Conservation (phyloP, 1,140 invertebrate genomes). For the Gryon sp. region DNA sequence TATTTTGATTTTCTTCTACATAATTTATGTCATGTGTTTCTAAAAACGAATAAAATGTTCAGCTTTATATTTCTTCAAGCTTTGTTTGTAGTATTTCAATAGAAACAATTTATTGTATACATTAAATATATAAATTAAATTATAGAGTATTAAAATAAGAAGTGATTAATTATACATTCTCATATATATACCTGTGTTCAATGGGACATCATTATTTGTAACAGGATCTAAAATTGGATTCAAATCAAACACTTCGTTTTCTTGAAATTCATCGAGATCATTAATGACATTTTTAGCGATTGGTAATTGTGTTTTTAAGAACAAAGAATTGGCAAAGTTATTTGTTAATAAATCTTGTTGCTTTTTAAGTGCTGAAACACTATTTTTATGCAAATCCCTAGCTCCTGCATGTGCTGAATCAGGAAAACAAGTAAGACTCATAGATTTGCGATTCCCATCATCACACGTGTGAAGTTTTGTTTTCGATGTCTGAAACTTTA, state of each 20-base stretch:
- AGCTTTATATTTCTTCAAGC: no score
- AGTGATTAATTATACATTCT: no score
- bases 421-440: no score
- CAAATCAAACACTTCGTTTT: constrained; percentile 7
- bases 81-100: no score
- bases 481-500: constrained; percentile 4
- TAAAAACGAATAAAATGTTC: constrained; percentile 6
- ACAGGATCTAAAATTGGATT: constrained; percentile 4
- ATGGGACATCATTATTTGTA: not conserved
- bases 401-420: no score
- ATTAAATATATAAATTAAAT: no score
- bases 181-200: constrained; percentile 13
- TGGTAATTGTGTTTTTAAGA: constrained; percentile 2
- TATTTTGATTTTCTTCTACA: constrained; percentile 1
- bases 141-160: no score
- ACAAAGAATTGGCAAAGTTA: not conserved
- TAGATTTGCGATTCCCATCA: no score
- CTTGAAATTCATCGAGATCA: constrained; percentile 1
- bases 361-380: no score
- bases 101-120: no score
- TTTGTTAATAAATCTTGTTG: not conserved
- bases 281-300: not conserved
- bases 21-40: constrained; percentile 12
- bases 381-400: not conserved
- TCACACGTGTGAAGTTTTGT: no score